These are phyloP conservation scores for Sphaeramia orbicularis DNA, from an alignment of 2,797 vertebrate species.

Conservation along the genomic window DNA sequence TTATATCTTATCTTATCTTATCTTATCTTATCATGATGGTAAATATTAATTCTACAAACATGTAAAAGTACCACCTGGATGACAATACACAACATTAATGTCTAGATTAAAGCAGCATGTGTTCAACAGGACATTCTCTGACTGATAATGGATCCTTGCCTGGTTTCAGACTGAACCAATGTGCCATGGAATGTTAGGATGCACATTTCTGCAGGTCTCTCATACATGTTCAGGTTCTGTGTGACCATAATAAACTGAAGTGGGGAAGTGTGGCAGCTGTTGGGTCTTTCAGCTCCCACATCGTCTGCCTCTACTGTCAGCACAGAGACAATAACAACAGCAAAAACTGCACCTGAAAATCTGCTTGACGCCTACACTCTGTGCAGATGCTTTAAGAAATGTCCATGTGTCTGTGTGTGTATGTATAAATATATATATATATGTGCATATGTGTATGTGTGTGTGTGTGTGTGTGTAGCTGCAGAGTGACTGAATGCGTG, in stretches of 20 bases:
- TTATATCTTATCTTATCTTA: too few species aligned
- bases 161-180: background rate
- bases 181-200: too few species aligned
- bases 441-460: too few species aligned
- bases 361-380: conserved; percentile 53
- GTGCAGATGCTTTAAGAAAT: conserved; percentile 58
- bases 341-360: conserved; percentile 71
- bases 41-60: too few species aligned
- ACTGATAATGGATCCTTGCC: too few species aligned
- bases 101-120: too few species aligned
- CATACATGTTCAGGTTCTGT: too few species aligned
- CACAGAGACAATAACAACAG: conserved; percentile 69
- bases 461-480: too few species aligned
- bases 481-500: conserved; percentile 46
- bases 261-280: background rate
- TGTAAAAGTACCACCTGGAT: too few species aligned
- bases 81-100: conserved; percentile 1
- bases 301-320: conserved; percentile 73
- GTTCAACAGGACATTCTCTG: too few species aligned
- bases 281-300: conserved; percentile 43
- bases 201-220: background rate
- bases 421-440: too few species aligned
- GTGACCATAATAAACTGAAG: conserved; percentile 16
- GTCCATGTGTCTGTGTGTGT: conserved; percentile 47
- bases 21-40: too few species aligned